Base-by-base conservation (phyloP, 1,140 invertebrate species). In the Calliopsis andreniformis region DNA sequence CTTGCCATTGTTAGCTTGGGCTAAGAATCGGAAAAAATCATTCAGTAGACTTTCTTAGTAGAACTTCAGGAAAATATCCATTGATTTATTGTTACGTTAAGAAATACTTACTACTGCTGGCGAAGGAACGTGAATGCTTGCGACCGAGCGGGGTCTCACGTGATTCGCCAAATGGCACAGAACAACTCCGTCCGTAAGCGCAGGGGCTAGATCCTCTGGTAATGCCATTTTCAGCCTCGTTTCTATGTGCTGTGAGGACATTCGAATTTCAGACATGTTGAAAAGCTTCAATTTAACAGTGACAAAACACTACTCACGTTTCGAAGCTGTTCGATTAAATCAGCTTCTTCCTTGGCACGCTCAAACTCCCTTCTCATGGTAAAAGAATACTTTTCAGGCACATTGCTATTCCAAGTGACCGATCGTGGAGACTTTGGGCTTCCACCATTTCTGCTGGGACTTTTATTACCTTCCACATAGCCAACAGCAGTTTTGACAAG, bases 81-180 rank as follows among this genome's bases (percentile, higher is more conserved):
- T n/a, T n/a, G n/a, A n/a, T n/a, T n/a, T n/a, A 39, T 49, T 14
- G 16, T 28, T 12, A 8, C 20, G 18, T 55, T 10, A 45, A 47
- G 55, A 47, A 18, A 53, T 18, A 93, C 95, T 95, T 92, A 98
- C 97, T 94, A 98, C 97, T 87, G 97, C 96, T 67, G 97, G 96
- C 76, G 97, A 98, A 80, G 98, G 97, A 86, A 99, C 98, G 93
- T 98, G 97, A 75, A 99, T 98, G 87, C 96, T 98, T 61, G 96
- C 96, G 45, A 99, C 97, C 56, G 97, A 95, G 83, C 97, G 93
- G 16, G 98, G 97, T 81, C 95, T 94, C 75, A 99, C 96, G 89
- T 98, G 96, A 90, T 98, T 98, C 42, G 97, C 97, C 73, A 99
- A 93, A 92, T 99, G 98, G 90, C 98, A 98, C 12, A 99, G 92